Percentiles rank a stretch among this genome's conserved stretches.
These are phyloP conservation scores for Gerris buenoi DNA, from an alignment of 1,140 invertebrate genomes.

Conservation along the genomic window DNA sequence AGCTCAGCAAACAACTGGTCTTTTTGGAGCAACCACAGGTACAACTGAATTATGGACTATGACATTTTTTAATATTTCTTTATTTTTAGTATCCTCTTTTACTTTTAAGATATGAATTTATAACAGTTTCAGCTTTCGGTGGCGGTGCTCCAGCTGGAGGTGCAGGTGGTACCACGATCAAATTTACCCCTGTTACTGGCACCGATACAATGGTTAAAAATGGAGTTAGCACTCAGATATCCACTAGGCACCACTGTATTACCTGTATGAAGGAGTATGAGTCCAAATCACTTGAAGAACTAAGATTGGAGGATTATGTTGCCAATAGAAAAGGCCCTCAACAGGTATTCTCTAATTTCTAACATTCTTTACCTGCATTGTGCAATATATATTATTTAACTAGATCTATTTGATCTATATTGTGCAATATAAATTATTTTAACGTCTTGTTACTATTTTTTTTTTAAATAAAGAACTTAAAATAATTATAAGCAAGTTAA, in stretches of 20 bases:
- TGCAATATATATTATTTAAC: too few relatives aligned
- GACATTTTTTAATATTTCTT: slow-evolving; percentile 5
- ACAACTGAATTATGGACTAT: slow-evolving; percentile 3
- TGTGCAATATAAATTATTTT: too few relatives aligned
- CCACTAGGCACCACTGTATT: slow-evolving; percentile 85
- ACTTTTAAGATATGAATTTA: slow-evolving; percentile 26
- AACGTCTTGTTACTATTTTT: too few relatives aligned
- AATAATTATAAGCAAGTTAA: too few relatives aligned
- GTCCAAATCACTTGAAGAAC: slow-evolving; percentile 80
- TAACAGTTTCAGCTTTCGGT: too few relatives aligned
- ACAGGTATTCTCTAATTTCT: too few relatives aligned
- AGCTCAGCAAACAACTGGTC: slow-evolving; percentile 35
- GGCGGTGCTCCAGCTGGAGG: slow-evolving; percentile 39
- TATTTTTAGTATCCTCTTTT: slow-evolving; percentile 7
- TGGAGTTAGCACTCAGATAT: slow-evolving; percentile 63
- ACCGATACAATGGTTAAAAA: slow-evolving; percentile 83
- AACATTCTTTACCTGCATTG: too few relatives aligned
- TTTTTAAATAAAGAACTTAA: too few relatives aligned
- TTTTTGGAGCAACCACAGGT: slow-evolving; percentile 37
- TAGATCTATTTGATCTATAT: too few relatives aligned
- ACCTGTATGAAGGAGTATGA: slow-evolving; percentile 98
- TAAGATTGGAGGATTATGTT: slow-evolving; percentile 83
- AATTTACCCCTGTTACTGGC: slow-evolving; percentile 74
- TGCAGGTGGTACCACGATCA: slow-evolving; percentile 52
- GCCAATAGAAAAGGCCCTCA: slow-evolving; percentile 66